Evolutionary conservation across 1,140 invertebrate species (phyloP).

Genomic region (Melitaea cinxia): DNA sequence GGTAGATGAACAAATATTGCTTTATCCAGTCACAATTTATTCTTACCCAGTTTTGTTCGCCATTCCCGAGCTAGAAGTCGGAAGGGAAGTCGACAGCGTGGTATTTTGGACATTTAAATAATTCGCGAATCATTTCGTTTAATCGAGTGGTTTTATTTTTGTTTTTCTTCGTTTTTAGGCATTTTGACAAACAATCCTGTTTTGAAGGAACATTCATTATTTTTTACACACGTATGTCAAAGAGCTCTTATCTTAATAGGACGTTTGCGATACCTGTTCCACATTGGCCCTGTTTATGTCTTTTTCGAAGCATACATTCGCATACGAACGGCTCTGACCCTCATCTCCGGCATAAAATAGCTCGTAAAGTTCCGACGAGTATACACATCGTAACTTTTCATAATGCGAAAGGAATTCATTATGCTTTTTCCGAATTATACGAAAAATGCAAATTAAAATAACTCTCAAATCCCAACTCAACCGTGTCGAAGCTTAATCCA

Average conservation of each 20-base stretch:
- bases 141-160: conserved; percentile 72
- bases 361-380: conserved; percentile 49
- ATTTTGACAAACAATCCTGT: background rate
- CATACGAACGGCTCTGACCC: conserved; percentile 59
- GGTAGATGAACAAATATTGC: conserved; percentile 81
- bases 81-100: conserved; percentile 62
- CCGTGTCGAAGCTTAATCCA: conserved; percentile 80
- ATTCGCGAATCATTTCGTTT: conserved; percentile 75
- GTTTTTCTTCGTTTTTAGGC: conserved; percentile 49
- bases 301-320: conserved; percentile 57
- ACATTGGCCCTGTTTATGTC: conserved; percentile 67
- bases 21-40: conserved; percentile 81
- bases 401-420: conserved; percentile 43
- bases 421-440: conserved; percentile 59
- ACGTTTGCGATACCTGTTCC: conserved; percentile 53
- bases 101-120: conserved; percentile 71
- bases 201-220: background rate
- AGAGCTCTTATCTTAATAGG: conserved; percentile 66
- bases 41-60: conserved; percentile 75
- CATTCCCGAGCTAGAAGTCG: conserved; percentile 65
- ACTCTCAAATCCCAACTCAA: conserved; percentile 79
- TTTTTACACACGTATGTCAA: conserved; percentile 16
- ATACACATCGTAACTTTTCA: conserved; percentile 34
- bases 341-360: conserved; percentile 42
- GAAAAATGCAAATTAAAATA: conserved; percentile 80